Evolutionary conservation across 2,888 invertebrate species (phyloP), one percentile per base, ranked within the genome.

Genomic region (Bruchidius siliquastri): DNA sequence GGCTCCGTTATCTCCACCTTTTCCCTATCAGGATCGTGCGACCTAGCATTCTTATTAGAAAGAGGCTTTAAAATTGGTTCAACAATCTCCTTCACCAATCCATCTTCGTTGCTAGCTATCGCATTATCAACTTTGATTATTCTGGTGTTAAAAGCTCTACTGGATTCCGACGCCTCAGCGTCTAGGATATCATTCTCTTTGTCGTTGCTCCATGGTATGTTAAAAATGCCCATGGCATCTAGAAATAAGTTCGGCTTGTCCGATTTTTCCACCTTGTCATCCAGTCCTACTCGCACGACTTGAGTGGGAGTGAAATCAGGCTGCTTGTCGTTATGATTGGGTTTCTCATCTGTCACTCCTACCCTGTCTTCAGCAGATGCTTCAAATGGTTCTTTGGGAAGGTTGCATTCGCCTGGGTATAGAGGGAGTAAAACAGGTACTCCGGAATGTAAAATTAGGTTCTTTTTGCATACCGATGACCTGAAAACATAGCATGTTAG

Each of bases 401-500:
- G 86, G 83, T 91, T 90, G 83, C 96, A 96, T 80, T 95, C 92
- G 2, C 95, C 95, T 0, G 93, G 90, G 81, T 92, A 91, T 0
- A 96, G 88, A 0, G 92, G 92, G 76, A 96, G 85, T 72, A 91
- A 91, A 0, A 94, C 90, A 0, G 94, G 90, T 73, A 90, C 90
- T 8, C 93, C 94, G 0, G 94, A 93, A 78, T 92, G 90, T 30
- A 96, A 86, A 72, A 92, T 90, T 32, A 95, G 87, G 72, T 92
- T 92, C 78, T 92, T 91, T 79, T 92, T 92, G 84, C 96, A 96
- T 74, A 94, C 90, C 0, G 96, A 96, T 74, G 93, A 91, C 76
- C 93, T 94, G 86, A 67, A 85, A 84, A 71, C 6, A 49, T 30
- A 68, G 70, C 26, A 26, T 26, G 26, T 26, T 26, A 26, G 26